Evolutionary conservation across 2,888 invertebrate genomes (phyloP).

Genomic region (Cheilosia grossa): DNA sequence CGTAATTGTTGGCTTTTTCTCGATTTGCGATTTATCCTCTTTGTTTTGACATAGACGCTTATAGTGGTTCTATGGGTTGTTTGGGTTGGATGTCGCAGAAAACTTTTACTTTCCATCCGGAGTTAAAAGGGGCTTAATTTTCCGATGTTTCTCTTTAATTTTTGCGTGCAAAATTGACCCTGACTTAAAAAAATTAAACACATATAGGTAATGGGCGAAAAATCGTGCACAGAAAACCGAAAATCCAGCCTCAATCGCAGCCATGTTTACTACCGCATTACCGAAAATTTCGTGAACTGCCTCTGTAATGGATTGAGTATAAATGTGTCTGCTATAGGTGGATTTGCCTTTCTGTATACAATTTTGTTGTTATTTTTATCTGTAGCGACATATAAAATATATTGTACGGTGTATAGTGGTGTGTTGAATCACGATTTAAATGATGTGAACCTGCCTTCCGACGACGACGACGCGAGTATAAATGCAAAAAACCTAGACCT

Average conservation of each 20-base stretch:
- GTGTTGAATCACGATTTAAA: slow-evolving; percentile 70
- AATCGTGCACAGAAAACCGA: slow-evolving; percentile 67
- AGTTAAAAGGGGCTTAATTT: slow-evolving; percentile 34
- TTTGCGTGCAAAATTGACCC: slow-evolving; percentile 68
- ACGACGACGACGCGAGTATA: slow-evolving; percentile 51
- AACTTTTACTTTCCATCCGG: slow-evolving; percentile 68
- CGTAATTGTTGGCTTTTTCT: slow-evolving; percentile 19
- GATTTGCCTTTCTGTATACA: slow-evolving; percentile 29
- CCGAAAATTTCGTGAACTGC: slow-evolving; percentile 71
- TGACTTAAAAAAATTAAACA: slow-evolving; percentile 60
- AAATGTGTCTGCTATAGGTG: slow-evolving; percentile 38
- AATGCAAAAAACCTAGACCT: slow-evolving; percentile 75
- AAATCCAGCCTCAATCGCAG: slow-evolving; percentile 41
- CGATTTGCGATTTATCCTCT: slow-evolving; percentile 5
- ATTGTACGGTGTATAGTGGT: slow-evolving; percentile 15
- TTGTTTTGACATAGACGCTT: neutral
- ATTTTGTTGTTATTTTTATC: slow-evolving; percentile 55
- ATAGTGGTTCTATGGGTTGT: neutral
- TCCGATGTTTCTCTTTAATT: slow-evolving; percentile 34
- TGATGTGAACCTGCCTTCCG: slow-evolving; percentile 71
- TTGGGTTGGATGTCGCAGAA: slow-evolving; percentile 39
- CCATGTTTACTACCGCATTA: slow-evolving; percentile 72
- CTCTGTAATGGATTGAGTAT: slow-evolving; percentile 59
- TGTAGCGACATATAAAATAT: slow-evolving; percentile 26
- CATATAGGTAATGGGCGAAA: slow-evolving; percentile 44